phyloP scores from a whole-genome alignment of 92 coral and sea anemone genomes.

The Desmophyllum pertusum region DNA sequence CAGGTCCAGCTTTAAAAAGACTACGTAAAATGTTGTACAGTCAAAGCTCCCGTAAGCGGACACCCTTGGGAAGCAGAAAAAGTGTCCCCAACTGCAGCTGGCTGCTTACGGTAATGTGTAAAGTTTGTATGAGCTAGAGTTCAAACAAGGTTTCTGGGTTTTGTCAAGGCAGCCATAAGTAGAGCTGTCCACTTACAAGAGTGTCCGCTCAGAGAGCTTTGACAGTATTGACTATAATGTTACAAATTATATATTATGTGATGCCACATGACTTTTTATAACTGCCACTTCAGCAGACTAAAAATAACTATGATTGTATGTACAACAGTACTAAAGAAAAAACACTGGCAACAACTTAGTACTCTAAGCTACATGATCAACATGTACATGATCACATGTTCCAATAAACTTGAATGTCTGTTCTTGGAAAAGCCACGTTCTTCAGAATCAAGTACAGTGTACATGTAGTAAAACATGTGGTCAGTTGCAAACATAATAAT shows the following conservation, averaged over 20 bases:
- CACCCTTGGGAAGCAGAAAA: too few relatives aligned
- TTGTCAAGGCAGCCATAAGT: too few relatives aligned
- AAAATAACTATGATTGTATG: background rate
- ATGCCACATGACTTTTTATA: background rate
- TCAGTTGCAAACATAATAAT: background rate
- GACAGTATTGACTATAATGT: too few relatives aligned
- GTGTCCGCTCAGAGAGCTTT: too few relatives aligned
- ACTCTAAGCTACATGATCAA: background rate
- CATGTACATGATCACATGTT: too few relatives aligned
- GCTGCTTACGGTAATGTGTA: too few relatives aligned
- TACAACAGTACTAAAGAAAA: background rate
- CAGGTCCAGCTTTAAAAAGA: background rate
- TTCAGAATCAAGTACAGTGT: background rate
- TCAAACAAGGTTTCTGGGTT: too few relatives aligned
- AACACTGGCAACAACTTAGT: background rate
- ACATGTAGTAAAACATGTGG: background rate
- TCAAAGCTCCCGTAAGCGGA: too few relatives aligned
- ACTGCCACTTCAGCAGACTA: background rate
- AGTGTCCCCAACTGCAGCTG: too few relatives aligned
- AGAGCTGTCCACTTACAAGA: too few relatives aligned
- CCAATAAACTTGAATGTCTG: slow-evolving; percentile 3
- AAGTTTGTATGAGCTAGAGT: too few relatives aligned
- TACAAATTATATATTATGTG: background rate
- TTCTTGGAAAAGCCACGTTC: background rate
- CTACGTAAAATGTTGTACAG: background rate